Evolutionary conservation across 2,113 vertebrate species (phyloP).

Genomic region (Picathartes gymnocephalus): DNA sequence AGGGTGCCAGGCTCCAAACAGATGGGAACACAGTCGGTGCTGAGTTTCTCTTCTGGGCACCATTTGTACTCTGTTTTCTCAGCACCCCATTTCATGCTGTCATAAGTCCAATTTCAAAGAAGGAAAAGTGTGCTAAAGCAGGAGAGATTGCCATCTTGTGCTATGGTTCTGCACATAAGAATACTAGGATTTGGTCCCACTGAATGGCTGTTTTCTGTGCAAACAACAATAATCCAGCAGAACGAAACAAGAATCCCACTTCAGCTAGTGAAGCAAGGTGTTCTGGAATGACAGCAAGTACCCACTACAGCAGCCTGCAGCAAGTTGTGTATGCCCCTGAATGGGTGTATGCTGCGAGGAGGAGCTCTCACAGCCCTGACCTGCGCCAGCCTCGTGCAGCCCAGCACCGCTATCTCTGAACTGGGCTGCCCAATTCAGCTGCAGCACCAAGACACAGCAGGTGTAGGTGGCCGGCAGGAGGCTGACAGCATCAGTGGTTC

Average conservation of each 20-base stretch:
- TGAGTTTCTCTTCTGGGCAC: not conserved
- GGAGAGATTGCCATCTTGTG: not conserved
- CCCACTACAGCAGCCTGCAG: not conserved
- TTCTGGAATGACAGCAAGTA: not conserved
- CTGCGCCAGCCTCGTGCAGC: rapidly evolving
- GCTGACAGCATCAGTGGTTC: not conserved
- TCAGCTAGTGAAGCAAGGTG: not conserved
- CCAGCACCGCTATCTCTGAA: not conserved
- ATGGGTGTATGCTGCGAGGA: rapidly evolving
- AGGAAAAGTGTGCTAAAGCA: not conserved
- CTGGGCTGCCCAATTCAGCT: rapidly evolving
- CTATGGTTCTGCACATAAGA: not conserved
- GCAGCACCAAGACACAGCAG: not conserved
- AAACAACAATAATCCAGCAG: not conserved
- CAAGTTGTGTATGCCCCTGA: not conserved
- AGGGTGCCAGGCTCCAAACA: not conserved
- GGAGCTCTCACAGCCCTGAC: not conserved
- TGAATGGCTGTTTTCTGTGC: not conserved
- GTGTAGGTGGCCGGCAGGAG: not conserved
- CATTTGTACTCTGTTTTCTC: not conserved
- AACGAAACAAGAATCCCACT: not conserved
- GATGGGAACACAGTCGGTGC: not conserved
- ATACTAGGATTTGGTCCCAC: not conserved
- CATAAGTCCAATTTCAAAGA: not conserved
- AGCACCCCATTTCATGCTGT: not conserved